Evolutionary conservation across 1,140 invertebrate species (phyloP).

Genomic region (Diprion similis): DNA sequence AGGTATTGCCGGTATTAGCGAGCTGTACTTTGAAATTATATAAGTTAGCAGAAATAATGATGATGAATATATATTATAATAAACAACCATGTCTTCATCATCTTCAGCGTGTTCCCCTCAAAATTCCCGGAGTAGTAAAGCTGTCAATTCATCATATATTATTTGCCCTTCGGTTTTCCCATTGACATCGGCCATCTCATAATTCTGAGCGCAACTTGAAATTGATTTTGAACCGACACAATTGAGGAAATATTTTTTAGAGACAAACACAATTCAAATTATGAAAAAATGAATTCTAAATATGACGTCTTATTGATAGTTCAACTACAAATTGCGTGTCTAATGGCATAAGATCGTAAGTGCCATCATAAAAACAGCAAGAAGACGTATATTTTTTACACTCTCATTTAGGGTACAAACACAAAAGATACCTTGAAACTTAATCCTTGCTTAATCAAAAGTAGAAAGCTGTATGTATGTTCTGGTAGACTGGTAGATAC

Average conservation of each 20-base stretch:
- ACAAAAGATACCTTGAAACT: too few relatives aligned
- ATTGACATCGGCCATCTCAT: neutral
- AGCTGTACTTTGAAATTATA: neutral
- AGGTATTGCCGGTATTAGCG: too few relatives aligned
- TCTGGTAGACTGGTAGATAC: too few relatives aligned
- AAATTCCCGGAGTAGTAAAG: neutral
- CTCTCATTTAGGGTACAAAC: too few relatives aligned
- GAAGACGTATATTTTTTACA: too few relatives aligned
- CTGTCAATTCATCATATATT: neutral
- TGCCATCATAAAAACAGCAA: too few relatives aligned
- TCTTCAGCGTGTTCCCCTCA: neutral
- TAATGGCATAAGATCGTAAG: too few relatives aligned
- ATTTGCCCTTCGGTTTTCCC: neutral
- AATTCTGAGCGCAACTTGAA: neutral
- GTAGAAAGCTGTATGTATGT: too few relatives aligned
- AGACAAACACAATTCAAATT: neutral
- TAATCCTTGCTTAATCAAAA: too few relatives aligned
- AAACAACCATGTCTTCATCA: neutral
- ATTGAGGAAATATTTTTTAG: neutral
- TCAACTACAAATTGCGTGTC: too few relatives aligned
- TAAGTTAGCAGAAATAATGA: neutral
- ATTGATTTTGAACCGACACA: neutral
- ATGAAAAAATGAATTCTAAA: neutral
- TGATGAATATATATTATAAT: neutral
- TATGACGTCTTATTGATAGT: neutral